Conservation (phyloP, 2,113 vertebrate genomes). For the Paradisaea rubra region DNA sequence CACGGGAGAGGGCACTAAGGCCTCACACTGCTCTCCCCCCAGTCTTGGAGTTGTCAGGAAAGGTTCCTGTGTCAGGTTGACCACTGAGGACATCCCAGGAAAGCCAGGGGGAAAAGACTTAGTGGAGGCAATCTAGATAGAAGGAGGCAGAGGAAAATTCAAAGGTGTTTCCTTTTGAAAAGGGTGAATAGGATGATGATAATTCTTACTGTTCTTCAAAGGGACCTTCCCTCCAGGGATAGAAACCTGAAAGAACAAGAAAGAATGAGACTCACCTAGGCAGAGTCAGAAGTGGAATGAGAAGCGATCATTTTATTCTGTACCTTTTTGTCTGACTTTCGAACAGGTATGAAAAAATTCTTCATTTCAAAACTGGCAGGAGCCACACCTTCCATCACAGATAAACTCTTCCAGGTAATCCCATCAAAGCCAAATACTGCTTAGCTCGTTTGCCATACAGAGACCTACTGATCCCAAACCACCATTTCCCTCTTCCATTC, state of each 20-base stretch:
- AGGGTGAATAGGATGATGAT: background rate
- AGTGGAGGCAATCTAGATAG: background rate
- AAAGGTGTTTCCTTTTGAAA: background rate
- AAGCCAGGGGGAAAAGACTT: background rate
- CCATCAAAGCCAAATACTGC: background rate
- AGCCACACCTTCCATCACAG: background rate
- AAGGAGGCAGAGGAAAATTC: background rate
- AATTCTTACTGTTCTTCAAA: background rate
- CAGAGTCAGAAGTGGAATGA: background rate
- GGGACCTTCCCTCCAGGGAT: background rate
- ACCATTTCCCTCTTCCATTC: background rate
- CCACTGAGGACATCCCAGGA: background rate
- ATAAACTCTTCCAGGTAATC: background rate
- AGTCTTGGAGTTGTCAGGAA: background rate
- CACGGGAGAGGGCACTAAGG: background rate
- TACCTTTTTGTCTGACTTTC: background rate
- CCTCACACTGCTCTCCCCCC: background rate
- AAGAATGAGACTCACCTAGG: background rate
- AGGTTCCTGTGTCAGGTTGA: accelerated
- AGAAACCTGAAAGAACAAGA: background rate
- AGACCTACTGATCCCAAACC: background rate
- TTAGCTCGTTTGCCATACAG: background rate
- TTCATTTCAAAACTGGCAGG: background rate
- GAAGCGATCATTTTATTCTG: background rate
- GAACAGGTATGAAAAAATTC: background rate